These are phyloP conservation scores for Acanthosepion lycidas DNA, from an alignment of 2,888 invertebrate species.

Conservation along the genomic window DNA sequence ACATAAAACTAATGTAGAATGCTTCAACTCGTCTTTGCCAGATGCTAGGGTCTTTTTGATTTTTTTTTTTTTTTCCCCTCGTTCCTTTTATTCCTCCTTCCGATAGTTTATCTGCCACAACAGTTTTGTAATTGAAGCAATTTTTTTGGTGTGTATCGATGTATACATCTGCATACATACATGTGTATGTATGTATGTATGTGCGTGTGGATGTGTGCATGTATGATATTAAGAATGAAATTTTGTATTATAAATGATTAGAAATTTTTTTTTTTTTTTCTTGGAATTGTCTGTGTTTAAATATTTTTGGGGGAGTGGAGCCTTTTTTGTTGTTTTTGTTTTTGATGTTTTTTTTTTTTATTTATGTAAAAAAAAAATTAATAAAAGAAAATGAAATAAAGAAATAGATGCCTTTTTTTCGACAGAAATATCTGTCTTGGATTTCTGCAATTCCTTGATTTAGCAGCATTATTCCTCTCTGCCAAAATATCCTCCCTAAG, in stretches of 20 bases:
- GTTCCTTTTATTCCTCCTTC: neutral
- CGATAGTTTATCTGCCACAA: neutral
- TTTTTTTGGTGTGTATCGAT: neutral
- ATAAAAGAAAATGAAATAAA: neutral
- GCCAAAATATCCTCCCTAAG: neutral
- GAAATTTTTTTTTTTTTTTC: neutral
- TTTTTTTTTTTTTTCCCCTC: no score
- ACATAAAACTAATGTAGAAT: neutral
- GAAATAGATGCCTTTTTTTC: neutral
- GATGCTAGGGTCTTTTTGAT: neutral
- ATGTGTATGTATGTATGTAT: neutral
- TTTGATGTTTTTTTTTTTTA: neutral
- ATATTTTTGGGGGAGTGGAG: neutral
- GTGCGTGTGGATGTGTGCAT: neutral
- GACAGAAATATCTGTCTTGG: neutral
- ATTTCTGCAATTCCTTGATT: neutral
- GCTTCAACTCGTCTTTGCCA: constrained; percentile 4
- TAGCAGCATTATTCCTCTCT: neutral
- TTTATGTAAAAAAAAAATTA: neutral
- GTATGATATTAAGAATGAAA: neutral
- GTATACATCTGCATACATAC: neutral
- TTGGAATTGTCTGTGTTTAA: neutral
- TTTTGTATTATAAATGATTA: neutral
- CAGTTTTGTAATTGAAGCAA: neutral
- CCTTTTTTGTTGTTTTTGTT: neutral